Percentiles rank a stretch among this genome's conserved stretches.
Conservation (phyloP, 2,888 invertebrate species). For the Andrena trimmerana region DNA sequence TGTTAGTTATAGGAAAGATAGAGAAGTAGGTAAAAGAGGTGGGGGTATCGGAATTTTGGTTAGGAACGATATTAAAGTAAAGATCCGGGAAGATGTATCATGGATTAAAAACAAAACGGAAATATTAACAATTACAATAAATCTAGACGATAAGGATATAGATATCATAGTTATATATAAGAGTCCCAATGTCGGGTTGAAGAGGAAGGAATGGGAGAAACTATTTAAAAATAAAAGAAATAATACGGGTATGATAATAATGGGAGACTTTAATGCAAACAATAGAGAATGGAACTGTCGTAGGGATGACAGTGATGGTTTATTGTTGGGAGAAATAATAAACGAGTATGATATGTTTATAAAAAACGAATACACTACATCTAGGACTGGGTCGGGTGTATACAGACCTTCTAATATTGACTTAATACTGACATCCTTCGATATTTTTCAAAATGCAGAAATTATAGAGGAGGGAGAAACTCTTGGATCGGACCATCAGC, state of each 20-base stretch:
- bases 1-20: neutral
- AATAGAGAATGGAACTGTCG: no score
- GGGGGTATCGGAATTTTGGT: neutral
- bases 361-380: no score
- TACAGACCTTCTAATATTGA: neutral
- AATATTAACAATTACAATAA: neutral
- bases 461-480: no score
- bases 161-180: neutral
- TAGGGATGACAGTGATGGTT: no score
- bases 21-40: neutral
- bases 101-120: neutral
- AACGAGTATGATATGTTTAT: no score
- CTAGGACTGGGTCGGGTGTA: no score
- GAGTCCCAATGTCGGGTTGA: fast-evolving
- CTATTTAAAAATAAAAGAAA: neutral
- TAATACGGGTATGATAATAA: neutral
- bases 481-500: no score
- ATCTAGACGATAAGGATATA: neutral
- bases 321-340: no score
- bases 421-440: neutral
- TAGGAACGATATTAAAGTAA: neutral
- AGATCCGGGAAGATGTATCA: neutral
- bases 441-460: neutral
- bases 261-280: neutral
- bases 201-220: neutral